Evolutionary conservation across 2,113 vertebrate species (phyloP).

Genomic region (Python bivittatus): DNA sequence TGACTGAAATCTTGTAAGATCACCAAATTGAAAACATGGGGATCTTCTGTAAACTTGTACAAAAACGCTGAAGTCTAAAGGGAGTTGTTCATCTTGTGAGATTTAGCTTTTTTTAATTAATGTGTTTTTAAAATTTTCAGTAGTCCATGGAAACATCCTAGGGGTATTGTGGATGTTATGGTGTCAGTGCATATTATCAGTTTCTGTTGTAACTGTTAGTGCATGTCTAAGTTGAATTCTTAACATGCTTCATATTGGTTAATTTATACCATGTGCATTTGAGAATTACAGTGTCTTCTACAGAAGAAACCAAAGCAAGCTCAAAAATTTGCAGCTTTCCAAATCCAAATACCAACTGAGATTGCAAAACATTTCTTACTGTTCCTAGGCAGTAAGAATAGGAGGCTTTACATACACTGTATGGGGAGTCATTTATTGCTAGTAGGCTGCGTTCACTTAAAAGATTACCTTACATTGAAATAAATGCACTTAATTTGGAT

Average conservation of each 20-base stretch:
- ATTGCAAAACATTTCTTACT: neutral
- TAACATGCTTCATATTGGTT: neutral
- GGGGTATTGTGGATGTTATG: neutral
- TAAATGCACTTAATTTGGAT: neutral
- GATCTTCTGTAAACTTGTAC: neutral
- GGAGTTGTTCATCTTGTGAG: neutral
- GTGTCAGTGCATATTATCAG: neutral
- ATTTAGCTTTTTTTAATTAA: neutral
- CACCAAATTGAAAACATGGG: neutral
- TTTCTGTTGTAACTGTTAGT: neutral
- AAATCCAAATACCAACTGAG: neutral
- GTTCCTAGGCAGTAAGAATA: neutral
- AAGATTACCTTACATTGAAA: neutral
- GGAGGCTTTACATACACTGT: neutral
- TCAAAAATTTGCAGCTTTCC: neutral
- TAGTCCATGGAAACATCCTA: neutral
- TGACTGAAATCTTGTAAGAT: neutral
- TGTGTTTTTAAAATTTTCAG: neutral
- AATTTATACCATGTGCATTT: neutral
- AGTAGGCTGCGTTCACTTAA: neutral
- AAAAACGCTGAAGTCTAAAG: neutral
- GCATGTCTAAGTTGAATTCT: neutral
- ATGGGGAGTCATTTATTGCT: neutral
- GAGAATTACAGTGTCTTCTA: neutral
- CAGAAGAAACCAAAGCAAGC: neutral